Conservation (phyloP, 2,888 invertebrate species). For the Carpatolechia fugitivella region DNA sequence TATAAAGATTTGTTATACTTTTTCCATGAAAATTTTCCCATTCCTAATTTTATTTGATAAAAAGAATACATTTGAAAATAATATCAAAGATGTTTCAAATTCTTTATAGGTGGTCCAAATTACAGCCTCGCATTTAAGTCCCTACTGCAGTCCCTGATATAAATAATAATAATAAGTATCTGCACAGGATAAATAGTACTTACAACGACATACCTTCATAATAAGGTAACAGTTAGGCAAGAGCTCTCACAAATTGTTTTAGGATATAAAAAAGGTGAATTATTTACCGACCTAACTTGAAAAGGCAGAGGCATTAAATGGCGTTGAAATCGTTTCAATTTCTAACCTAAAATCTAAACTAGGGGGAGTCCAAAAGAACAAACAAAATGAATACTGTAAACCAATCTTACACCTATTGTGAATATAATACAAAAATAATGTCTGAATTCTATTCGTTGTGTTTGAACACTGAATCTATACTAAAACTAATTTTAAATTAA, state of each 20-base stretch:
- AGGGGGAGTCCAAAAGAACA: slow-evolving; percentile 40
- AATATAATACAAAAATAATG: slow-evolving; percentile 55
- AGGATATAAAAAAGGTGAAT: slow-evolving; percentile 29
- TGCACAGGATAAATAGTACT: slow-evolving; percentile 40
- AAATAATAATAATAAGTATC: slow-evolving; percentile 19
- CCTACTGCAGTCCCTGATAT: slow-evolving; percentile 33
- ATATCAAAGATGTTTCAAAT: slow-evolving; percentile 33
- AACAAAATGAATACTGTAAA: slow-evolving; percentile 56
- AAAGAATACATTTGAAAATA: slow-evolving; percentile 19
- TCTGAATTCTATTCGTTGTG: slow-evolving; percentile 61
- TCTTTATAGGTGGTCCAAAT: slow-evolving; percentile 49
- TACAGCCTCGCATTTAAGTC: slow-evolving; percentile 48
- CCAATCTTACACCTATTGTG: slow-evolving; percentile 52
- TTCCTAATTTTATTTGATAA: too few relatives aligned
- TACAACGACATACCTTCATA: slow-evolving; percentile 39
- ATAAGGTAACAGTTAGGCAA: slow-evolving; percentile 62
- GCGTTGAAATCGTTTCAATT: slow-evolving; percentile 36
- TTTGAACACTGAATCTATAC: slow-evolving; percentile 52
- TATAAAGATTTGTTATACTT: too few relatives aligned
- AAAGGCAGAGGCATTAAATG: slow-evolving; percentile 59
- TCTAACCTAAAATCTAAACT: slow-evolving; percentile 43
- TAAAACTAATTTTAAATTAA: slow-evolving; percentile 30
- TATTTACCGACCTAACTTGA: slow-evolving; percentile 31
- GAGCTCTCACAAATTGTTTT: slow-evolving; percentile 46
- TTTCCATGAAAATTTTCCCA: too few relatives aligned